phyloP scores from a whole-genome alignment of 2,797 vertebrate species.

The Heterohyrax brucei region DNA sequence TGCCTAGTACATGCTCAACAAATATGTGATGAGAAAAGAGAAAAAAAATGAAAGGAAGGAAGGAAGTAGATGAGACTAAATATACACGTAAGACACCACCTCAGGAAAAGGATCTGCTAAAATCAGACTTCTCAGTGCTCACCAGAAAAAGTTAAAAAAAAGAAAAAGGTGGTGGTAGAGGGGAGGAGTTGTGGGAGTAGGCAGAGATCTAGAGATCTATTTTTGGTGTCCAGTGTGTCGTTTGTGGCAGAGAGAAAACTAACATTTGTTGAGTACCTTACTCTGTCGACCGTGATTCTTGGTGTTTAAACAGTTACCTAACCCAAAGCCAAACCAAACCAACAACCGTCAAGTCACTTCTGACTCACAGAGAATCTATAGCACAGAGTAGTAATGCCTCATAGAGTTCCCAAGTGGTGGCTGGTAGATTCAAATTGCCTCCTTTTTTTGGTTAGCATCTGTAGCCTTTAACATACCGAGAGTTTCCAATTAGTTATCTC shows the following conservation, averaged over 20 bases:
- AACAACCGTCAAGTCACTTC: too few relatives aligned
- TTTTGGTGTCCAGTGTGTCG: constrained; percentile 37
- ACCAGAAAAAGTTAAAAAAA: background rate
- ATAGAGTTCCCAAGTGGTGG: too few relatives aligned
- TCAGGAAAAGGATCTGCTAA: constrained; percentile 42
- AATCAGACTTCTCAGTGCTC: background rate
- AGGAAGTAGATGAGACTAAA: background rate
- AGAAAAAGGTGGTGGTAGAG: background rate
- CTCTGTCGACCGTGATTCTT: background rate
- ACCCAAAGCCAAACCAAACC: too few relatives aligned
- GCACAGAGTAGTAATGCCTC: too few relatives aligned
- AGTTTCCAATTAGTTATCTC: background rate
- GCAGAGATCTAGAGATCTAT: background rate
- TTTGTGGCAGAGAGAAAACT: constrained; percentile 43
- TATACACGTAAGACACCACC: background rate
- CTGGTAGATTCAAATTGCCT: too few relatives aligned
- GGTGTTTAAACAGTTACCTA: background rate
- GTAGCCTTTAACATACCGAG: too few relatives aligned
- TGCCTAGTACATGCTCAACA: background rate
- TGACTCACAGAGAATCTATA: too few relatives aligned
- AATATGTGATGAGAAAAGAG: constrained; percentile 32
- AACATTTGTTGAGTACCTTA: constrained; percentile 22
- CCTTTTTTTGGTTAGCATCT: too few relatives aligned
- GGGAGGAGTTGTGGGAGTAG: too few relatives aligned
- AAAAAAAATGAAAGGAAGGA: background rate